Conservation (phyloP, 30 jellyfish, hydroid and myxozoan genomes). For the Cassiopea andromeda region DNA sequence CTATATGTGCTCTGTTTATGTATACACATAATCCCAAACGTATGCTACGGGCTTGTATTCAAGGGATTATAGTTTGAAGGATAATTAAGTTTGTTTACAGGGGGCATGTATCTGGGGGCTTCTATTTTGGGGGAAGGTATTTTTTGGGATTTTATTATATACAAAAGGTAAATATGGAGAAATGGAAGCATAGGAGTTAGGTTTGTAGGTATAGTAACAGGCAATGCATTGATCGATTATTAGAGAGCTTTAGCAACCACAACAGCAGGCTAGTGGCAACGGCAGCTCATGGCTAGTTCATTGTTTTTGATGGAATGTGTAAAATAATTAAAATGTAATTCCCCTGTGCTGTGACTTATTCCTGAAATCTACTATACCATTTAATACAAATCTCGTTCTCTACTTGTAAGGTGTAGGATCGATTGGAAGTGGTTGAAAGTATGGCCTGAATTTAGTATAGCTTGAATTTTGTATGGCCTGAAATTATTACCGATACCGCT, state of each 20-base stretch:
- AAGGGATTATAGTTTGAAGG: too few relatives aligned
- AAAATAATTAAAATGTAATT: background rate
- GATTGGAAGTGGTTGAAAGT: background rate
- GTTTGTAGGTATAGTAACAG: too few relatives aligned
- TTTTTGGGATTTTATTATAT: too few relatives aligned
- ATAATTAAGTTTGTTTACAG: too few relatives aligned
- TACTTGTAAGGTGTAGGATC: background rate
- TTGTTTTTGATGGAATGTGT: background rate
- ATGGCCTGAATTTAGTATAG: background rate
- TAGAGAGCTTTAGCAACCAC: background rate
- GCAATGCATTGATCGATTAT: background rate
- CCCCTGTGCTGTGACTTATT: background rate
- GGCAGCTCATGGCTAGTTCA: background rate
- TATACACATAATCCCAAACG: too few relatives aligned
- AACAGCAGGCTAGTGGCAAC: background rate
- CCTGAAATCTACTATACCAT: background rate
- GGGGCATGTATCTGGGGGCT: too few relatives aligned
- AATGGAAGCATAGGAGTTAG: too few relatives aligned
- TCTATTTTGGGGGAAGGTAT: too few relatives aligned
- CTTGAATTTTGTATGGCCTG: background rate
- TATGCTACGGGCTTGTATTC: too few relatives aligned
- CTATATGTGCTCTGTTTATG: too few relatives aligned
- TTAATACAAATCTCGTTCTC: background rate
- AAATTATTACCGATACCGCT: background rate
- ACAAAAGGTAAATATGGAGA: too few relatives aligned